Evolutionary conservation across 2,797 vertebrate species (phyloP), one percentile per base, ranked within the genome.

Genomic region (Dromococcyx pavoninus): DNA sequence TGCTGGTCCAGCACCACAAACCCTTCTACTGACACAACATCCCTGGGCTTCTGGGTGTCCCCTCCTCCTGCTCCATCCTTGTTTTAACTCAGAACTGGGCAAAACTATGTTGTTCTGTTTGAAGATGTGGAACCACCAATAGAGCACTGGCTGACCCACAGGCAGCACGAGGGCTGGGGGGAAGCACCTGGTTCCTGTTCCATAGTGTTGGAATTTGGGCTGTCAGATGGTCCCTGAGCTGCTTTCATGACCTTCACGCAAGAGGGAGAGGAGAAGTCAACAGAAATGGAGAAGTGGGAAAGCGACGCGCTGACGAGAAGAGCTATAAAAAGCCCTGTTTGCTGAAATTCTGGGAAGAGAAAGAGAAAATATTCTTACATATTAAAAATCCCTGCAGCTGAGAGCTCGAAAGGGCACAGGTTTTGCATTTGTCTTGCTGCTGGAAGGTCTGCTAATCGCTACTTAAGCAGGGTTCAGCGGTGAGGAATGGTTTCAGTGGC

Each of bases 381-480:
- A 74, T 88, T 69, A 65, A 33, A 86, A 50, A 33, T 11, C 70
- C 41, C 8, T 7, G 73, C 73, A 88, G 93, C 53, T 24, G 28
- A 53, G 73, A 89, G 81, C 78, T 85, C 1, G 4, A 51, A 92
- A 93, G 92, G 94, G 96, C 88, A 39, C 13, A 3, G 88, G 91
- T 75, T 83, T 69, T 91, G 92, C 80, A 56, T 91, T 19, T 69
- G 73, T 51, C 94, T 80, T 51, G 88, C 22, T 33, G 67, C 91
- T 4, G 58, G 94, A 64, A 83, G 89, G 77, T 56, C 91, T 95
- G 90, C 94, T 97, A 96, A 97, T 97, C 58, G 11, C 91, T 95
- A 35, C 77, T 95, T 96, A 96, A 96, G 96, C 93, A 88, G 88
- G 71, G 93, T 66, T 97, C 96, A 96, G 71, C 73, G 72, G 46